Evolutionary conservation across 2,113 vertebrate genomes (phyloP), one percentile per base, ranked within the genome.

Genomic region (Macroglossus sobrinus): DNA sequence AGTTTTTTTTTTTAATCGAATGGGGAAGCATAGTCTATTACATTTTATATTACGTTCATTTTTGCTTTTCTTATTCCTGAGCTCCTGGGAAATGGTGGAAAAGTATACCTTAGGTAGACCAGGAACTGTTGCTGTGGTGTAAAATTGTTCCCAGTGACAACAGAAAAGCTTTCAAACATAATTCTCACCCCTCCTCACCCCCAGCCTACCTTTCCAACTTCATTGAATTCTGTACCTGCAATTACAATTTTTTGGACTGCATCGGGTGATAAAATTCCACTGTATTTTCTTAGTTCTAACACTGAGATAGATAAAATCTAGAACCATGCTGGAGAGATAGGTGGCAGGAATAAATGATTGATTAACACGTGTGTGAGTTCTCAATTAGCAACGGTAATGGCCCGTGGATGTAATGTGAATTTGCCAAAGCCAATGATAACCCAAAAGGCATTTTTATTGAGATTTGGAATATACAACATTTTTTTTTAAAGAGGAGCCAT

Each of bases 351-450:
- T 82, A 74, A 96, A 69, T 97, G 97, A 98, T 94, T 95, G 95
- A 97, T 98, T 92, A 96, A 43, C 94, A 88, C 0, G 7, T 63
- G 71, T 91, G 47, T 69, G 57, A 68, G 19, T 94, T 91, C 91
- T 95, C 93, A 96, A 91, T 98, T 95, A 97, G 95, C 26, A 72
- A 82, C 38, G 96, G 80, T 97, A 98, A 97, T 98, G 97, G 96
- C 33, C 97, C 89, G 4, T 97, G 97, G 95, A 94, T 89, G 19
- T 74, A 85, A 94, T 24, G 68, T 94, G 89, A 57, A 95, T 82
- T 95, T 97, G 97, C 97, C 97, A 98, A 97, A 89, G 72, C 74
- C 8, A 30, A 72, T 93, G 95, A 96, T 94, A 95, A 95, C 81
- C 94, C 55, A 82, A 94, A 95, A 94, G 88, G 53, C 81, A 95